These are phyloP conservation scores for Drosophila nikananu DNA, from an alignment of 1,140 invertebrate genomes.

Conservation along the genomic window DNA sequence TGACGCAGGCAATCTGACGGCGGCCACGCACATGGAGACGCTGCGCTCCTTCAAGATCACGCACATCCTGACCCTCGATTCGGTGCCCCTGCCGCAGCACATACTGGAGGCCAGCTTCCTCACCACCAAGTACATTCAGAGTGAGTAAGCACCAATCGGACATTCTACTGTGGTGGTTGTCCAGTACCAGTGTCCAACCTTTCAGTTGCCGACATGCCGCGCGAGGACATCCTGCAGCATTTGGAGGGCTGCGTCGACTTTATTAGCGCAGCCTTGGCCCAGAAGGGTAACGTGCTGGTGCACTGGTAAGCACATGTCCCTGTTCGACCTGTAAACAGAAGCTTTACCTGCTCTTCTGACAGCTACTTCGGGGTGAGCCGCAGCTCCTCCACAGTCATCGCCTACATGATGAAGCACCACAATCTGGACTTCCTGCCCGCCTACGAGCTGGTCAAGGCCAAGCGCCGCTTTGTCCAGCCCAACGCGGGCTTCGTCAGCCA, in stretches of 20 bases:
- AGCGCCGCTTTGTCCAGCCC: constrained; percentile 89
- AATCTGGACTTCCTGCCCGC: constrained; percentile 90
- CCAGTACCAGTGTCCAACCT: constrained; percentile 32
- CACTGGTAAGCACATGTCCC: constrained; percentile 88
- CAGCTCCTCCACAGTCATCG: constrained; percentile 93
- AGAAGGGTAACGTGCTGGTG: constrained; percentile 89
- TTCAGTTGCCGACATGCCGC: constrained; percentile 91
- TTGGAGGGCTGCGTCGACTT: constrained; percentile 91
- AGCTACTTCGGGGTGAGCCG: constrained; percentile 94
- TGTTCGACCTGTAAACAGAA: background rate
- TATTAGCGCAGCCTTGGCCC: constrained; percentile 87
- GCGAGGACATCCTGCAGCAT: constrained; percentile 92
- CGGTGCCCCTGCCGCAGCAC: constrained; percentile 91
- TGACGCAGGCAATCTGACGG: constrained; percentile 90
- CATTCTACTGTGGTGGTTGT: background rate
- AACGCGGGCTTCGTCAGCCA: constrained; percentile 92
- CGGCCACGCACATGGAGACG: constrained; percentile 90
- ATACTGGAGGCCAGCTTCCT: constrained; percentile 89
- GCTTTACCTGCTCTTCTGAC: background rate
- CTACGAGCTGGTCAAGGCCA: constrained; percentile 88
- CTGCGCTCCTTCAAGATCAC: constrained; percentile 89
- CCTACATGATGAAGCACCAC: constrained; percentile 94
- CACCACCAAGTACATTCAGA: constrained; percentile 91
- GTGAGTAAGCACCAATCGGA: constrained; percentile 84
- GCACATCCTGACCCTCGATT: constrained; percentile 93